Conservation (phyloP, 2,113 vertebrate genomes). For the Aldabrachelys gigantea region DNA sequence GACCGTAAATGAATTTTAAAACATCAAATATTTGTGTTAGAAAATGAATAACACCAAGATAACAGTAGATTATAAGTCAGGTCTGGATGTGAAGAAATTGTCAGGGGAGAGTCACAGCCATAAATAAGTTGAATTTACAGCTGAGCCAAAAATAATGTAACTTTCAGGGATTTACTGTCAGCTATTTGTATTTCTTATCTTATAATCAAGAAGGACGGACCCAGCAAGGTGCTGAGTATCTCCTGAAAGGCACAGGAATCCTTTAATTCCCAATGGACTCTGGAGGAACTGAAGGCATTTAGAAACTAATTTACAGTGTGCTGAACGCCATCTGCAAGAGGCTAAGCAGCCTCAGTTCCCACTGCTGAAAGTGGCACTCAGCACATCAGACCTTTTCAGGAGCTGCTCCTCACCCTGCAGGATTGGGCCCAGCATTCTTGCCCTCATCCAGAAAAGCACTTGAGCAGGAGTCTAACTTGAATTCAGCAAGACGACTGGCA, state of each 20-base stretch:
- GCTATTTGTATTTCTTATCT: not conserved
- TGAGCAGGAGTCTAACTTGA: not conserved
- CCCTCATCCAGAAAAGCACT: not conserved
- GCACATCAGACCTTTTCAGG: not conserved
- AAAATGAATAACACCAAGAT: fast-evolving
- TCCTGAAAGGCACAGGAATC: not conserved
- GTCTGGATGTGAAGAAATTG: not conserved
- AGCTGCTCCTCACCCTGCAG: not conserved
- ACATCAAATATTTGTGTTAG: not conserved
- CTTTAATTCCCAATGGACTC: not conserved
- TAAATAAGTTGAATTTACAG: not conserved
- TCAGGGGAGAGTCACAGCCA: not conserved
- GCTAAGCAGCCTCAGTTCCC: not conserved
- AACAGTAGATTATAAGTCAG: not conserved
- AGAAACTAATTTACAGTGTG: not conserved
- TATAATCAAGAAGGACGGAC: not conserved
- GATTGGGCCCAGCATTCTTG: not conserved
- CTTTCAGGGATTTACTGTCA: not conserved
- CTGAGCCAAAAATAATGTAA: not conserved
- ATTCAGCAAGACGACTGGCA: not conserved
- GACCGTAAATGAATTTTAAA: not conserved
- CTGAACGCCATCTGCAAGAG: not conserved
- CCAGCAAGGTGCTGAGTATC: not conserved
- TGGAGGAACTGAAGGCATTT: not conserved
- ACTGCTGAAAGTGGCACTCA: not conserved